A percentile compares a stretch with the other conserved stretches of the same genome.
These are phyloP conservation scores for Tryphoninae sp. DNA, from an alignment of 2,888 invertebrate species.

Conservation along the genomic window DNA sequence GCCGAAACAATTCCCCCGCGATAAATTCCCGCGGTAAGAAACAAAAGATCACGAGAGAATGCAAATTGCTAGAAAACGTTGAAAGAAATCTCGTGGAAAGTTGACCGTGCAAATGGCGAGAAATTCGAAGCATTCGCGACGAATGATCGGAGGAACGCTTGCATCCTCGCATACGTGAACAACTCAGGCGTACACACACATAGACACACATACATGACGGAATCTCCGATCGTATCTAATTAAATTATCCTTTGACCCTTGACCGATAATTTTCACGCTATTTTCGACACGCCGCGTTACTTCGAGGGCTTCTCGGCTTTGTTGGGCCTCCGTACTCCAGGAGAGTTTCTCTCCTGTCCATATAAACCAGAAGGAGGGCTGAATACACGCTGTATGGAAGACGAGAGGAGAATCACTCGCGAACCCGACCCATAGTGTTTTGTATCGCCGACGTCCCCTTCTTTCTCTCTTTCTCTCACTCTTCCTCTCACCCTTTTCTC, in stretches of 20 bases:
- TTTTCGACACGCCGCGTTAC: conserved; percentile 55
- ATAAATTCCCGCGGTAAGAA: no score
- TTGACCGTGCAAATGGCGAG: conserved; percentile 21
- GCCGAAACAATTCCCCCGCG: no score
- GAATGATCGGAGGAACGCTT: conserved; percentile 13
- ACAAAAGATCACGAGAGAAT: conserved; percentile 1
- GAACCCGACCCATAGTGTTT: conserved; percentile 8
- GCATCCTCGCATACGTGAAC: neutral
- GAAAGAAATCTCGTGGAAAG: conserved; percentile 9
- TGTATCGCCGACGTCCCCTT: conserved; percentile 49
- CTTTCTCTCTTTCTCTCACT: conserved; percentile 14
- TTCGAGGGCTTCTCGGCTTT: conserved; percentile 33
- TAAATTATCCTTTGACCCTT: conserved; percentile 54
- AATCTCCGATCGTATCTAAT: conserved; percentile 51
- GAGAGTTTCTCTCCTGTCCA: neutral
- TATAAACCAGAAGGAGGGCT: neutral
- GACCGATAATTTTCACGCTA: conserved; percentile 59
- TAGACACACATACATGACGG: neutral
- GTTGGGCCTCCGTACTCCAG: neutral
- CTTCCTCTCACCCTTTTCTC: conserved; percentile 18
- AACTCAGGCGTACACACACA: neutral
- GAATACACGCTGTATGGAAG: conserved; percentile 13
- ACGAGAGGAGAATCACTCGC: conserved; percentile 12
- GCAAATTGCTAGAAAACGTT: neutral
- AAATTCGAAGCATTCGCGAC: conserved; percentile 16